Percentiles rank a stretch among this genome's conserved stretches.
These are phyloP conservation scores for Ficedula albicollis DNA, from an alignment of 2,797 vertebrate genomes.

Conservation along the genomic window DNA sequence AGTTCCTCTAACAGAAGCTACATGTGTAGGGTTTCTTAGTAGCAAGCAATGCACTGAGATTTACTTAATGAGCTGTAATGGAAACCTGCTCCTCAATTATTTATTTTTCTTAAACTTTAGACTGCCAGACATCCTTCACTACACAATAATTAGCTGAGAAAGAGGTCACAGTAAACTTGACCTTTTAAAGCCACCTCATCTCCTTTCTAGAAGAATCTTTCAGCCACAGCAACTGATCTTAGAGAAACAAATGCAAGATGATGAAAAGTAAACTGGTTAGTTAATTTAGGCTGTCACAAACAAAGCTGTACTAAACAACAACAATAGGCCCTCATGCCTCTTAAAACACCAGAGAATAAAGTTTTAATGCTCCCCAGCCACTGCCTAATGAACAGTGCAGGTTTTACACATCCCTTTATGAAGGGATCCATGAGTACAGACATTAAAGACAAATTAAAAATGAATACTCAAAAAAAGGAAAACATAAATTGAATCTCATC, in stretches of 20 bases:
- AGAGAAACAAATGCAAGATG: constrained; percentile 5
- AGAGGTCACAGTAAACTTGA: neutral
- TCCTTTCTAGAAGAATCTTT: neutral
- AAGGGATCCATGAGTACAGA: neutral
- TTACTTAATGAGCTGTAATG: constrained; percentile 45
- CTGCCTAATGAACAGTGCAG: neutral
- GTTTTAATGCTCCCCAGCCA: constrained; percentile 13
- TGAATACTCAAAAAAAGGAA: neutral
- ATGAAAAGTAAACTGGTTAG: constrained; percentile 14
- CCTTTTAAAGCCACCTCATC: neutral
- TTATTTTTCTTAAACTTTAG: neutral
- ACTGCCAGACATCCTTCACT: constrained; percentile 26
- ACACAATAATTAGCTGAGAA: constrained; percentile 44
- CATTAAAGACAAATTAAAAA: constrained; percentile 5
- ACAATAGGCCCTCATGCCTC: neutral
- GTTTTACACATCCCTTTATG: neutral
- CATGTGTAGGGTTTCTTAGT: neutral
- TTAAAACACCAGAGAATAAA: neutral
- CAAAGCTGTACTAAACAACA: constrained; percentile 18
- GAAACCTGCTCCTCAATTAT: constrained; percentile 29
- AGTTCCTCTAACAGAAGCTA: neutral
- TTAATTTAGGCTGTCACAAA: constrained; percentile 21
- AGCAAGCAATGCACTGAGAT: neutral
- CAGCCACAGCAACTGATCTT: neutral
- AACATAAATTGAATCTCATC: neutral